phyloP scores from a whole-genome alignment of 1,140 invertebrate genomes.

The Samia ricini region DNA sequence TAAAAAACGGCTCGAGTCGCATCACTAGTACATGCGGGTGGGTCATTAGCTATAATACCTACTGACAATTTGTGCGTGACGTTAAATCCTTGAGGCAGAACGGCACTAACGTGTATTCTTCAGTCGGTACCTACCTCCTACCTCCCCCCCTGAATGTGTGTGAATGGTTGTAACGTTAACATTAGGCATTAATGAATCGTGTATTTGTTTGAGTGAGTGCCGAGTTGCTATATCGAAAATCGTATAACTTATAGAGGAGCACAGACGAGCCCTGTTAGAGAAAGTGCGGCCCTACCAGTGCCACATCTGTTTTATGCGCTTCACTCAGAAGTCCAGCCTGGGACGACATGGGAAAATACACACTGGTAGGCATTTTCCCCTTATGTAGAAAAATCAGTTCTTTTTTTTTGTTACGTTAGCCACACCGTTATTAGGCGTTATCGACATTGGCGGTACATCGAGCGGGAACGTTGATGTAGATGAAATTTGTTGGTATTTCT shows the following conservation, averaged over 20 bases:
- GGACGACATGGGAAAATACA: conserved; percentile 78
- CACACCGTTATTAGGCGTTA: conserved; percentile 51
- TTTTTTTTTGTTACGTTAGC: conserved; percentile 56
- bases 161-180: conserved; percentile 48
- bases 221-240: conserved; percentile 71
- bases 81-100: conserved; percentile 55
- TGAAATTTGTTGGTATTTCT: conserved; percentile 76
- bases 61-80: conserved; percentile 43
- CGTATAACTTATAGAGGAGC: conserved; percentile 78
- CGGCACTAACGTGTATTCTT: conserved; percentile 38
- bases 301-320: conserved; percentile 80
- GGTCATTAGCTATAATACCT: conserved; percentile 38
- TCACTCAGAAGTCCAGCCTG: conserved; percentile 79
- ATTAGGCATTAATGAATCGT: conserved; percentile 47
- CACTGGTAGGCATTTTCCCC: conserved; percentile 77
- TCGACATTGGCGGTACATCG: conserved; percentile 37
- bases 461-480: conserved; percentile 60
- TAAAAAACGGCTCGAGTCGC: too few relatives aligned
- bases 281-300: conserved; percentile 82
- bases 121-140: conserved; percentile 30
- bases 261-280: conserved; percentile 79
- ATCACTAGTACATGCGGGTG: conserved; percentile 65
- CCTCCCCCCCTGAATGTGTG: conserved; percentile 68
- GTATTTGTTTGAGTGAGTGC: conserved; percentile 53
- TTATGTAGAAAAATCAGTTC: conserved; percentile 68